Base-by-base conservation (phyloP, 2,113 vertebrate genomes). In the Felis chaus region DNA sequence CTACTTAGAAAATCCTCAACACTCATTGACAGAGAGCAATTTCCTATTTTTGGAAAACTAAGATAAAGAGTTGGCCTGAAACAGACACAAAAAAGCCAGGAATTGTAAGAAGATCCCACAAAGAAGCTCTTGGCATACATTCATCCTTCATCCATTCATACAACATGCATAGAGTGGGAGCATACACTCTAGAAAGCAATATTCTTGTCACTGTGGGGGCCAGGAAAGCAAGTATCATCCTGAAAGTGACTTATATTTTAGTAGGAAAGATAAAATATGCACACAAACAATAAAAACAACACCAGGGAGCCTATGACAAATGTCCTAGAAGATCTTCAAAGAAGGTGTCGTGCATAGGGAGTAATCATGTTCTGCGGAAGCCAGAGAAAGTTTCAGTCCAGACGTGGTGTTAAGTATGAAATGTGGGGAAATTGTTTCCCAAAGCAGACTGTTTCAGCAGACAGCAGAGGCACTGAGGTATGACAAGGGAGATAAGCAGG, bases 41-140 rank as follows among this genome's bases (percentile, higher is more conserved):
- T 90, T 94, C 12, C 29, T 71, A n/a, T 66, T 78, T 92, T 73
- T 39, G 25, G 31, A 76, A 74, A 86, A 91, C 57, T 29, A 93
- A 74, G 33, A 7, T 61, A 86, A 81, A 68, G 33, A 71, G 29
- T 82, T 85, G 7, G 1, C 63, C 61, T 6, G 21, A 89, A 63
- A 68, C 45, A 50, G 23, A 82, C 23, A 80, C 14, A n/a, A 23
- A 55, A 53, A 36, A 45, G 8, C 4, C 68, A 89, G 41, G 23
- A 61, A 16, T 86, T 69, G 7, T 31, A 55, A 13, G 13, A 69
- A 36, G n/a, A 57, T 29, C 36, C n/a, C n/a, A 53, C 13, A 27
- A 50, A 73, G 66, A 88, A 21, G 1, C 19, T 48, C 55, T 53
- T 78, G 71, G 50, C 27, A 18, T 68, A 8, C 1, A 1, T 69